These are phyloP conservation scores for Silurus meridionalis DNA, from an alignment of 2,113 vertebrate genomes.

Conservation along the genomic window DNA sequence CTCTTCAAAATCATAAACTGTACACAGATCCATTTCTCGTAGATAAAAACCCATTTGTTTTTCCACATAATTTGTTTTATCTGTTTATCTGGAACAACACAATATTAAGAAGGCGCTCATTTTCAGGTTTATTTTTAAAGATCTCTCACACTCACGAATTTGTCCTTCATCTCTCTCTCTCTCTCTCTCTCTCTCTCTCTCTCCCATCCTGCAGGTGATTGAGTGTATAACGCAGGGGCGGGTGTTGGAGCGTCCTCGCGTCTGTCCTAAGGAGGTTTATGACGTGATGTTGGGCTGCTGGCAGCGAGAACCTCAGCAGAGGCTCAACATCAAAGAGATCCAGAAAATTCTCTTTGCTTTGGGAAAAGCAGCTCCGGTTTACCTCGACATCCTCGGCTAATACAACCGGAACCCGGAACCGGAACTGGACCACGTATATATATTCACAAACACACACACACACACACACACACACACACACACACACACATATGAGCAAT, in stretches of 20 bases:
- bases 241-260: conserved; percentile 74
- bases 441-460: conserved; percentile 55
- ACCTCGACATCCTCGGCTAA: conserved; percentile 79
- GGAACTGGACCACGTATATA: conserved; percentile 38
- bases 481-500: conserved; percentile 57
- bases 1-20: not conserved
- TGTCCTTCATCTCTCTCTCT: not conserved
- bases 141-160: not conserved
- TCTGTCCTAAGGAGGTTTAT: conserved; percentile 79
- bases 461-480: conserved; percentile 48
- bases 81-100: too few relatives aligned
- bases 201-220: conserved; percentile 69
- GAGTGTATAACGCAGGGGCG: conserved; percentile 80
- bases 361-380: conserved; percentile 78
- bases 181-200: not conserved
- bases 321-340: conserved; percentile 79
- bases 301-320: conserved; percentile 79
- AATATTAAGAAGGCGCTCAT: too few relatives aligned
- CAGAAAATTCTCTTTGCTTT: conserved; percentile 73
- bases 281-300: conserved; percentile 81
- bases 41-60: not conserved
- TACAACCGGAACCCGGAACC: not conserved
- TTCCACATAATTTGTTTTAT: not conserved
- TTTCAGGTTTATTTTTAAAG: too few relatives aligned
- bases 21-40: not conserved